phyloP scores from a whole-genome alignment of 2,888 invertebrate species.

The Tolmerus cingulatus region DNA sequence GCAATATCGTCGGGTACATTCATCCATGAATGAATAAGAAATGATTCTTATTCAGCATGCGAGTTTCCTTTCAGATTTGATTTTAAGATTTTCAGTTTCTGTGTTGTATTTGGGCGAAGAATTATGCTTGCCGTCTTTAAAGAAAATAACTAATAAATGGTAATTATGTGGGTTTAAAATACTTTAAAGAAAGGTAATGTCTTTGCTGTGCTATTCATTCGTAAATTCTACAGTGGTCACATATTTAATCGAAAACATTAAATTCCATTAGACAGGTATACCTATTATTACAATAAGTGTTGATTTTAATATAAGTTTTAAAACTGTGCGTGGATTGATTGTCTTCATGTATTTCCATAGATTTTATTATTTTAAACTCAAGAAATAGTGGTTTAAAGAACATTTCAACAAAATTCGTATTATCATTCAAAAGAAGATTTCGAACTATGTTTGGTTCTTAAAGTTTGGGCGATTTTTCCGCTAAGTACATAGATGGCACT shows the following conservation, averaged over 20 bases:
- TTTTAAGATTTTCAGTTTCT: background rate
- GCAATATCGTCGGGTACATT: background rate
- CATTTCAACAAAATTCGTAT: too few relatives aligned
- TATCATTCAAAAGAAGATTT: background rate
- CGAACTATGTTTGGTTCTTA: too few relatives aligned
- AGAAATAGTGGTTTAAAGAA: too few relatives aligned
- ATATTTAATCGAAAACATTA: background rate
- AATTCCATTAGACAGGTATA: background rate
- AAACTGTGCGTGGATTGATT: too few relatives aligned
- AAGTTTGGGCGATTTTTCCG: too few relatives aligned
- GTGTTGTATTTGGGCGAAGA: background rate
- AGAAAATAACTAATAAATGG: background rate
- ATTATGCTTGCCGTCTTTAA: background rate
- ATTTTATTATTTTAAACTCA: too few relatives aligned
- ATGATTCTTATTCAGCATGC: background rate
- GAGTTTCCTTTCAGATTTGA: conserved; percentile 2
- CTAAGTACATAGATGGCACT: too few relatives aligned
- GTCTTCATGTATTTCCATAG: too few relatives aligned
- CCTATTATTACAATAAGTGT: too few relatives aligned
- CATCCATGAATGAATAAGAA: conserved; percentile 2
- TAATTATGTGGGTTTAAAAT: background rate
- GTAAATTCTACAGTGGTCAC: background rate
- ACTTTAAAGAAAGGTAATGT: background rate
- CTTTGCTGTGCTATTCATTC: background rate
- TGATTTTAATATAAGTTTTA: too few relatives aligned